Base-by-base conservation (phyloP, 2,888 invertebrate species). In the Brachyptera putata region DNA sequence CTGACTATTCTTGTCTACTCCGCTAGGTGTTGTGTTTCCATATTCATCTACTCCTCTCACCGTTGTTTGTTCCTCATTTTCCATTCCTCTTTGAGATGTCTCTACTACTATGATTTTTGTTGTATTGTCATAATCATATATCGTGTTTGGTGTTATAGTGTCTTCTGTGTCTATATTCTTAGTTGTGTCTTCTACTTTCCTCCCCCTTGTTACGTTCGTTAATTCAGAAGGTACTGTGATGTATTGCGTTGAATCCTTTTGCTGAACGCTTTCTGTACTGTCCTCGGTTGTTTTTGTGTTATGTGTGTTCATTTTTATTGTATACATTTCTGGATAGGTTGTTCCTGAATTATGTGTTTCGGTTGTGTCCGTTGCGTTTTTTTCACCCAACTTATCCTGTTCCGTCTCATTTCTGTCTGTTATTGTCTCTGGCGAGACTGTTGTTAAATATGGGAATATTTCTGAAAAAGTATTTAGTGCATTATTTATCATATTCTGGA, bases 381-480 rank as follows among this genome's bases (percentile, higher is more conserved):
- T n/a, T n/a, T n/a, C n/a, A n/a, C n/a, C n/a, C n/a, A n/a, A n/a
- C n/a, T n/a, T n/a, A n/a, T n/a, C n/a, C n/a, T n/a, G n/a, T n/a
- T n/a, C n/a, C n/a, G n/a, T n/a, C n/a, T n/a, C n/a, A n/a, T n/a
- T n/a, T n/a, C n/a, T n/a, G n/a, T n/a, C 1, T 26, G 34, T 30
- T 25, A n/a, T n/a, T 30, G 21, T 26, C 16, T 43, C 25, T 22
- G 50, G 25, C 2, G 5, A 22, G 9, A 21, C 30, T 34, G 58
- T 58, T 21, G 50, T 49, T 24, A 58, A 50, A 18, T 16, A 34
- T 2, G 53, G 36, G 4, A 53, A 36, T 13, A 53, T 21, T 14
- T 13, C 21, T 13, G 34, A 34, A 11, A 53, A 16, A 25, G 53
- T 53, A 11, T 24, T 30, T 16, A 50, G 18, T 11, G 26, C 53